phyloP scores from a whole-genome alignment of 2,113 vertebrate species.

The Tragelaphus strepsiceros region DNA sequence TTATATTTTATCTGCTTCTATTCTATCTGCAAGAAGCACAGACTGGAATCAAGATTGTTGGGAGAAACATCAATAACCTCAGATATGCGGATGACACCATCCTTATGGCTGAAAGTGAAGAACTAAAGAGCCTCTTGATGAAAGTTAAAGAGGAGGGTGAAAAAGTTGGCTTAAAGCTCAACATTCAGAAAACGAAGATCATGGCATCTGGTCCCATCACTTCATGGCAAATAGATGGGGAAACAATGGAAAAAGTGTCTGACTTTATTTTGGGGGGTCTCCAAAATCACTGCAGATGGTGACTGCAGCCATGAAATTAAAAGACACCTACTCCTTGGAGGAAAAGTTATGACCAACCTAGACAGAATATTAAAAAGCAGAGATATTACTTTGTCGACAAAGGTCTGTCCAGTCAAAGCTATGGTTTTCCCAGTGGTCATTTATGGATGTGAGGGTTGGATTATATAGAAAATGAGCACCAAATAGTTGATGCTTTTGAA shows the following conservation, averaged over 20 bases:
- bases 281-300: neutral
- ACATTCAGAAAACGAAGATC: neutral
- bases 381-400: neutral
- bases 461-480: neutral
- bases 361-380: neutral
- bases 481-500: neutral
- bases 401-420: neutral
- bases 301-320: neutral
- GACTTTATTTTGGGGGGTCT: neutral
- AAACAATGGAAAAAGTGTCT: neutral
- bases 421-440: neutral
- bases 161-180: neutral
- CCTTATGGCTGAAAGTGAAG: neutral
- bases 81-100: neutral
- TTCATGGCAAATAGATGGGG: neutral
- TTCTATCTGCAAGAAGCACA: neutral
- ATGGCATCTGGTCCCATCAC: neutral
- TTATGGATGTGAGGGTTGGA: neutral
- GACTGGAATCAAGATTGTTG: neutral
- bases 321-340: neutral
- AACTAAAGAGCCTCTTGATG: neutral
- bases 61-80: neutral
- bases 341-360: neutral
- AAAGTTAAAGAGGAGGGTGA: neutral
- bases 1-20: neutral